Conservation (phyloP, 2,113 vertebrate genomes). For the Rhynchopsitta pachyrhyncha region DNA sequence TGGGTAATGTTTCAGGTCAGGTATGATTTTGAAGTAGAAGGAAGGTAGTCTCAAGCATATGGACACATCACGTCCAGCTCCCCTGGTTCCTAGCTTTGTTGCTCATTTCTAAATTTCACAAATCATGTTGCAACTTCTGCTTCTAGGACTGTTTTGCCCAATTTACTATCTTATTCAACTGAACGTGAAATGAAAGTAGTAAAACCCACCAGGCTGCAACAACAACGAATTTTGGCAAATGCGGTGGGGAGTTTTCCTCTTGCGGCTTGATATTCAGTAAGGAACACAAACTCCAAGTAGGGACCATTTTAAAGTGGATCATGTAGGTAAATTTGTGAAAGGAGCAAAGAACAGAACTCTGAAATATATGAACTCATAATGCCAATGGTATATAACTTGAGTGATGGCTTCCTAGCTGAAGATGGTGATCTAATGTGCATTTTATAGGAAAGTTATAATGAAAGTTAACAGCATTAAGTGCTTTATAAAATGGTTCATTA, state of each 20-base stretch:
- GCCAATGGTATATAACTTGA: neutral
- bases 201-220: neutral
- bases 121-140: neutral
- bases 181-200: neutral
- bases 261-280: neutral
- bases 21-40: neutral
- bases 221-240: neutral
- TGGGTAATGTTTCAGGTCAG: neutral
- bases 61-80: neutral
- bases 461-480: neutral
- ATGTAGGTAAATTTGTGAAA: neutral
- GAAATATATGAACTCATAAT: neutral
- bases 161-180: neutral
- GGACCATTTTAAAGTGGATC: neutral
- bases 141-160: neutral
- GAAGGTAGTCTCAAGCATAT: neutral
- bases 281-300: neutral
- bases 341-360: neutral
- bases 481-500: neutral
- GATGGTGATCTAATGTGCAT: neutral
- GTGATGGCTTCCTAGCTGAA: neutral
- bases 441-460: neutral
- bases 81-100: neutral
- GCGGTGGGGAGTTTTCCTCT: neutral
- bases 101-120: neutral